phyloP scores from a whole-genome alignment of 2,797 vertebrate species.

The Anguilla marmorata region DNA sequence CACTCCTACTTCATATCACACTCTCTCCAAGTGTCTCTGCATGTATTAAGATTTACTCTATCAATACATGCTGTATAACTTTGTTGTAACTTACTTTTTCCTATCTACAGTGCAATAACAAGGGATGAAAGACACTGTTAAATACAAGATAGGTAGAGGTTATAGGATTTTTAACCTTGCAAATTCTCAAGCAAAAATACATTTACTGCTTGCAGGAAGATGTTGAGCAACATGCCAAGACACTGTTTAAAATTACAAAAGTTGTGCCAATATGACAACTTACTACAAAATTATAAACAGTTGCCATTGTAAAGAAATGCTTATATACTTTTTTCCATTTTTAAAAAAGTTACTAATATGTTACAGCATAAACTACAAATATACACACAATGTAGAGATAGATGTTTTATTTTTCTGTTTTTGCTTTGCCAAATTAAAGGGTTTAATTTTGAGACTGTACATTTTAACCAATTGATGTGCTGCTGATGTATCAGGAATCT shows the following conservation, averaged over 20 bases:
- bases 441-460: conserved; percentile 39
- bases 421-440: conserved; percentile 21
- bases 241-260: conserved; percentile 35
- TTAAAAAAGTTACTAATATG: conserved; percentile 64
- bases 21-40: not conserved
- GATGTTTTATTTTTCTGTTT: conserved; percentile 38
- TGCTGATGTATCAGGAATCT: not conserved
- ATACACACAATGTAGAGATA: conserved; percentile 68
- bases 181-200: conserved; percentile 20
- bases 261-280: conserved; percentile 42
- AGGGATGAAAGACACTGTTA: not conserved
- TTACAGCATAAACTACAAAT: conserved; percentile 63
- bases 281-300: conserved; percentile 42
- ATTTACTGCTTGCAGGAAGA: conserved; percentile 25
- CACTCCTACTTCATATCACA: not conserved
- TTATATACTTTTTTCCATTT: conserved; percentile 63
- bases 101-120: conserved; percentile 24
- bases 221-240: conserved; percentile 20
- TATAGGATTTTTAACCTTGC: conserved; percentile 7
- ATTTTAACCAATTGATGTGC: conserved; percentile 23
- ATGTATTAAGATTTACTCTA: conserved; percentile 1
- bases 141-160: not conserved
- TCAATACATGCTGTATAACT: conserved; percentile 11
- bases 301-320: conserved; percentile 39
- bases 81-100: conserved; percentile 2